Base-by-base conservation (phyloP, 2,113 vertebrate genomes). In the Pluvialis apricaria region DNA sequence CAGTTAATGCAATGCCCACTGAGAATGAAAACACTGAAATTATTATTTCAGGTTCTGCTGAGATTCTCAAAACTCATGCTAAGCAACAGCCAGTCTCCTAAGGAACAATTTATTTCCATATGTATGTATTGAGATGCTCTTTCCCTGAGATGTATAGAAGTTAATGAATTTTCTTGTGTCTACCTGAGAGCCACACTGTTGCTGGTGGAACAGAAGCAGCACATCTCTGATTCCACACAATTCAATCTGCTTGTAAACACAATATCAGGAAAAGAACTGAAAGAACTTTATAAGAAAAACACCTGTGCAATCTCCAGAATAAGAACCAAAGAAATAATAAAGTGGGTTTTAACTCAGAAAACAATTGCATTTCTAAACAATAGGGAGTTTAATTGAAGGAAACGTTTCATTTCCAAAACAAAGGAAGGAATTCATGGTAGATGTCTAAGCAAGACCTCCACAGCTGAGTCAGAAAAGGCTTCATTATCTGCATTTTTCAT, bases 391-490 rank as follows among this genome's bases (percentile, higher is more conserved):
- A 97, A 91, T 51, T 77, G 91, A 55, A 92, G 88, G 83, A 97
- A 96, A 82, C 25, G 84, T 94, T 94, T 94, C 16, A 97, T 94
- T 94, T 96, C 91, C 75, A 79, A 82, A 92, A 87, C 70, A 91
- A 94, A 93, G 7, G 28, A 81, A 91, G 38, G 49, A 92, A 84
- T 52, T 86, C 3, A 10, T 79, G 34, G 64, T 72, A 75, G 42
- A 94, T 64, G 9, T 31, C 64, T 84, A 86, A 93, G 82, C 47
- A 75, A 79, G 91, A 88, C 86, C 52, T 91, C 22, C 0, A 1
- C 83, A 86, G 88, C 86, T 92, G 86, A 96, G 64, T 82, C 65
- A 94, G 69, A 95, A 94, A 96, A 28, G 64, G 83, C 36, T 92
- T 88, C 57, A 84, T 95, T 82, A 92, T 86, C 77, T 72, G 26